Base-by-base conservation (phyloP, 1,140 invertebrate genomes). In the Trichoplusia ni region DNA sequence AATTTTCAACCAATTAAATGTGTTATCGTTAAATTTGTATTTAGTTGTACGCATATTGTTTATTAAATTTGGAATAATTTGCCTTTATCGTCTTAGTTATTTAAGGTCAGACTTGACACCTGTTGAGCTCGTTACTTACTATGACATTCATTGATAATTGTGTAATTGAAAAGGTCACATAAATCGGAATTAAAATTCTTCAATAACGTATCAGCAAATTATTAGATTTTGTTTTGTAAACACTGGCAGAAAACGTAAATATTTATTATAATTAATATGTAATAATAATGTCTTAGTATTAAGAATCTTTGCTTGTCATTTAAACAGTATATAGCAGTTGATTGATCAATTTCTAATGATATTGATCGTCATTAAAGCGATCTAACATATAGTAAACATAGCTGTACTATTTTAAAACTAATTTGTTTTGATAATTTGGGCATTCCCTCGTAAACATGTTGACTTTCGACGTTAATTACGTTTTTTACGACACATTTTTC, bases 171-270 rank as follows among this genome's bases (percentile, higher is more conserved):
- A 61, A 13, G 1, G n/a, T 49, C 8, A 29, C 27, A 31, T 13
- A 49, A 49, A 51, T 59, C 14, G 44, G 51, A 56, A 49, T 35
- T 58, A 40, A 49, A 42, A 51, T 59, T 59, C 56, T 46, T 44
- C 21, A 58, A 11, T 25, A 23, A 44, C 27, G 56, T 69, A 73
- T 75, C 61, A 67, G 69, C 65, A 62, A 67, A 80, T 73, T 68
- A 79, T 75, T 73, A 78, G 60, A 61, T 64, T 75, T 73, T 84
- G 79, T 86, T 86, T 84, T 81, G 77, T 86, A 84, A 86, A 86
- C 79, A 84, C 61, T 33, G 38, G 42, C 64, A 73, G 54, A 64
- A 67, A 81, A 80, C 68, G 70, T 86, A 86, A 86, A 86, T 79
- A 84, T 84, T 81, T 80, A 77, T 75, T 64, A 61, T 82, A 82